These are phyloP conservation scores for Riparia riparia DNA, from an alignment of 2,113 vertebrate genomes.

Conservation along the genomic window DNA sequence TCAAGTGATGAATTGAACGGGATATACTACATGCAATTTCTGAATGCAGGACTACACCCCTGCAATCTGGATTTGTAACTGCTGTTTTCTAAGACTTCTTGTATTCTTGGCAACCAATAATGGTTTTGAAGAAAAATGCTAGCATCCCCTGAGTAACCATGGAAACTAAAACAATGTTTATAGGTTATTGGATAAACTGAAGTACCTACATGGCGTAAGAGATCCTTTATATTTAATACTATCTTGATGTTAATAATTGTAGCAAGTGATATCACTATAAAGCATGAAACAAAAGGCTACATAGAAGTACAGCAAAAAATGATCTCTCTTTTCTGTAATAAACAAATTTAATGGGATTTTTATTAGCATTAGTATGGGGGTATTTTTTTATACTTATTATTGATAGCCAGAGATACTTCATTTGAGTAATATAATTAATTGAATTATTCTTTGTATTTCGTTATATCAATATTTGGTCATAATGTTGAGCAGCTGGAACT, in stretches of 20 bases:
- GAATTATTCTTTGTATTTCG: neutral
- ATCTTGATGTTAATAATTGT: neutral
- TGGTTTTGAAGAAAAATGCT: neutral
- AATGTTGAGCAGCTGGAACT: neutral
- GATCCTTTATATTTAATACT: neutral
- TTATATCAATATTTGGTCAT: neutral
- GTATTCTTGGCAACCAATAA: constrained; percentile 4
- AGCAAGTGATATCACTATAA: neutral
- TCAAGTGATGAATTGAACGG: neutral
- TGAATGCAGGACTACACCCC: neutral
- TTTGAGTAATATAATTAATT: neutral
- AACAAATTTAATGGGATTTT: neutral
- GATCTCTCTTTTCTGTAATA: neutral
- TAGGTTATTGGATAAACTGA: neutral
- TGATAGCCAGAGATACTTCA: neutral
- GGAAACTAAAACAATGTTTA: constrained; percentile 22
- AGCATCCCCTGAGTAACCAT: neutral
- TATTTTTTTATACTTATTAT: neutral
- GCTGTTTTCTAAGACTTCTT: neutral
- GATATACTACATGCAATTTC: neutral
- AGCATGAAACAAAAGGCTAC: neutral
- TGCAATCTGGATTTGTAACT: neutral
- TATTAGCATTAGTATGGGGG: neutral
- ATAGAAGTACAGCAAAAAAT: neutral
- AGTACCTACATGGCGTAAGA: neutral